These are phyloP conservation scores for Brachypodius melanocephalos DNA, from an alignment of 2,113 vertebrate genomes.

Conservation along the genomic window DNA sequence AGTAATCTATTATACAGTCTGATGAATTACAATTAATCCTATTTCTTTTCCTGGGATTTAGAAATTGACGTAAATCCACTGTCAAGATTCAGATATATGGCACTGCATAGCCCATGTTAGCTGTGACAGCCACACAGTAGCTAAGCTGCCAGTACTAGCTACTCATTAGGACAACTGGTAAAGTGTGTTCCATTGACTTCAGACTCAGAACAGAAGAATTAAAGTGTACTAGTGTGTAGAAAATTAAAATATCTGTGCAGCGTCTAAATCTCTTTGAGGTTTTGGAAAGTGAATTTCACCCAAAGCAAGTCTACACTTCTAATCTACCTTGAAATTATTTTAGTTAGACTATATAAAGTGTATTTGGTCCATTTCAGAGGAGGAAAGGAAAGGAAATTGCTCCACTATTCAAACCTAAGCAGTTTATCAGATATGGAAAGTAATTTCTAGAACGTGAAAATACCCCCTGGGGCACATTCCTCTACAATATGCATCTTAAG, in stretches of 20 bases:
- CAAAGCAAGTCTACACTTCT: background rate
- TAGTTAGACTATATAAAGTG: background rate
- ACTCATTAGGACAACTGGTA: background rate
- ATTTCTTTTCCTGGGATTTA: background rate
- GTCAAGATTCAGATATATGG: background rate
- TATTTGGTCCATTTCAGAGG: background rate
- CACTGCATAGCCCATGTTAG: background rate
- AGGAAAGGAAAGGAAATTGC: background rate
- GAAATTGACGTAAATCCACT: background rate
- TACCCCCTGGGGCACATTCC: background rate
- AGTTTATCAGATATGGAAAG: slow-evolving; percentile 41
- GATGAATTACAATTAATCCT: background rate
- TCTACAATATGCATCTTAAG: slow-evolving; percentile 6
- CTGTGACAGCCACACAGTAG: background rate
- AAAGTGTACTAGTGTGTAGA: background rate
- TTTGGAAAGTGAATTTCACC: slow-evolving; percentile 25
- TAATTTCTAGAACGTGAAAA: background rate
- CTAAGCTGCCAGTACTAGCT: background rate
- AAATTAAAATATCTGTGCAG: background rate
- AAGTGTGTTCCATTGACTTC: background rate
- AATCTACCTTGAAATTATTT: slow-evolving; percentile 57
- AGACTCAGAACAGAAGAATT: background rate
- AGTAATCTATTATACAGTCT: background rate
- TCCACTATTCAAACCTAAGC: background rate
- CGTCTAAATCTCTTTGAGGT: slow-evolving; percentile 35